Base-by-base conservation (phyloP, 2,888 invertebrate species). In the Megalurothrips usitatus region DNA sequence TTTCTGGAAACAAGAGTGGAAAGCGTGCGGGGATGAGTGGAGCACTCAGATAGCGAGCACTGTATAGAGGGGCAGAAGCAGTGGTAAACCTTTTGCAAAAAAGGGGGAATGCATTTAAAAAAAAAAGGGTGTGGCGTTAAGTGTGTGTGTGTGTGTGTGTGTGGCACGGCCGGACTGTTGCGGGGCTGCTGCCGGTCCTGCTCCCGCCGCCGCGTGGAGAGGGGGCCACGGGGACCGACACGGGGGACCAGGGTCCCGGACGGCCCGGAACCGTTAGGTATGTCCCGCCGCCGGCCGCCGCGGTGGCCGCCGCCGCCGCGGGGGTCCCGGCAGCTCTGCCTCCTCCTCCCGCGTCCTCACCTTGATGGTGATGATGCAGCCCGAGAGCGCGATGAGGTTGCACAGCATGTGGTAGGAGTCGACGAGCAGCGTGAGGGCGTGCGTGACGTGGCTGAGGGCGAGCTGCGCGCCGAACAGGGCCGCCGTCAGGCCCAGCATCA, bases 341-440 rank as follows among this genome's bases (percentile, higher is more conserved):
- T 10, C 68, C 23, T 23, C 68, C 68, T 23, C n/a, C 14, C 52
- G 52, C 6, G 6, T 52, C 85, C 89, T 88, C 88, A 94, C 95
- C 92, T 94, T 93, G 83, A 94, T 91, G 34, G 94, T 93, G 79
- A 93, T 89, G 85, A 95, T 91, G 85, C 94, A 94, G 52, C 95
- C 94, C 78, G 91, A 88, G 81, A 98, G 91, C 14, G 97, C 96
- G 81, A 98, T 92, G 63, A 97, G 94, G 86, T 98, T 95, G 87
- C 97, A 97, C 80, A 98, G 91, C 91, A 96, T 95, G 88, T 98
- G 97, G 88, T 97, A 98, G 14, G 97, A 93, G 87, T 97, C 96
- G 84, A 97, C 94, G 79, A 97, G 92, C 17, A 98, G 90, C 0
- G 97, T 97, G 80, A 98, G 91, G 0, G 97, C 95, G 88, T 98